Base-by-base conservation (phyloP, 1,140 invertebrate genomes). In the Sesamia nonagrioides region DNA sequence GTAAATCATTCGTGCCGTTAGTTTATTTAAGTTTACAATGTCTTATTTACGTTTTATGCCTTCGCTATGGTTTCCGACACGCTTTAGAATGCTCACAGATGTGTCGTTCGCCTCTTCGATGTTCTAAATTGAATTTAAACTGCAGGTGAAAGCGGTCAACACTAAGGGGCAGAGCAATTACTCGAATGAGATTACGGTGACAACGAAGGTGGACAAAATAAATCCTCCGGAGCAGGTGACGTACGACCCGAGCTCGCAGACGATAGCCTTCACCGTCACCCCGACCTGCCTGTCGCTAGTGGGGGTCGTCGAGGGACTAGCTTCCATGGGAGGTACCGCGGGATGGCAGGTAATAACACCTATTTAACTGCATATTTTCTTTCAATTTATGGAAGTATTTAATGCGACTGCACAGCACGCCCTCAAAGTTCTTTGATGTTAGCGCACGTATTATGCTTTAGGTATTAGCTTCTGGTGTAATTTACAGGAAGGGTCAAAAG, bases 161-260 rank as follows among this genome's bases (percentile, higher is more conserved):
- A 97, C 97, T 0, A 98, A 98, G 89, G 98, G 97, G 9, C 96
- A 97, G 63, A 98, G 98, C 35, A 97, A 98, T 75, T 98, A 97
- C 88, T 98, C 98, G 0, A 97, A 98, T 76, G 97, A 98, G 89
- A 96, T 98, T 0, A 95, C 96, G 11, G 96, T 96, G 6, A 97
- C 96, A 0, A 98, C 98, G 0, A 97, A 97, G 73, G 97, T 98
- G 1, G 97, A 98, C 78, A 96, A 97, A 81, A 98, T 99, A 21
- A 97, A 98, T 1, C 94, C 97, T 0, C 97, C 98, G 0, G 95
- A 98, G 76, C 96, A 97, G 76, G 97, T 98, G 2, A 97, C 97
- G 15, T 98, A 97, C 87, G 97, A 98, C 84, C 97, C 97, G 0
- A 96, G 96, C 80, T 96, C 97, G 2, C 96, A 96, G 42, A 96